A percentile compares a stretch with the other conserved stretches of the same genome.
phyloP scores from a whole-genome alignment of 2,888 invertebrate genomes.

The Nemoura dubitans region DNA sequence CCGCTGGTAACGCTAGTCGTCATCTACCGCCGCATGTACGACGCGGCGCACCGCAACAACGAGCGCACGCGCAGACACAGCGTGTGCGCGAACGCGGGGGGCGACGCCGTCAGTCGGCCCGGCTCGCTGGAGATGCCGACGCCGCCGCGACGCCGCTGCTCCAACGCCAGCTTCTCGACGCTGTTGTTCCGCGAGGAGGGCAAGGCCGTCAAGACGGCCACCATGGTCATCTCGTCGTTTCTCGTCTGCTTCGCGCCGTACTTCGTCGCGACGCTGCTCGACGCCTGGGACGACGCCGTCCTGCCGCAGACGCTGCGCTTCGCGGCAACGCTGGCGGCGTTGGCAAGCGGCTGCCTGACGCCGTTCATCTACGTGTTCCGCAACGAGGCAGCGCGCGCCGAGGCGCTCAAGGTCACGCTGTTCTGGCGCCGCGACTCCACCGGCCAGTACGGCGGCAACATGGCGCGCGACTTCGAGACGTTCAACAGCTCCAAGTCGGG shows the following conservation, averaged over 20 bases:
- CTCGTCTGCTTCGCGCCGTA: conserved; percentile 64
- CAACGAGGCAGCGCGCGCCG: conserved; percentile 59
- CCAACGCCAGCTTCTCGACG: conserved; percentile 60
- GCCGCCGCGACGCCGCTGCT: conserved; percentile 56
- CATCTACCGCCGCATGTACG: conserved; percentile 62
- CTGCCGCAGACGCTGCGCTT: conserved; percentile 51
- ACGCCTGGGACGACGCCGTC: conserved; percentile 53
- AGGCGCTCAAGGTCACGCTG: conserved; percentile 56
- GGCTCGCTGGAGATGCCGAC: conserved; percentile 48
- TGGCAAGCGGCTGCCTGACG: conserved; percentile 61
- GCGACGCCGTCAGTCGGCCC: conserved; percentile 48
- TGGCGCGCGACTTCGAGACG: conserved; percentile 40
- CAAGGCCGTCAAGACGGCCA: conserved; percentile 63
- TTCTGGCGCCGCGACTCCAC: conserved; percentile 53
- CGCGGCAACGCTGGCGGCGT: conserved; percentile 57
- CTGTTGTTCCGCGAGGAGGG: conserved; percentile 63
- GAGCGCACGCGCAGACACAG: conserved; percentile 63
- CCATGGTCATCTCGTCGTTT: conserved; percentile 63
- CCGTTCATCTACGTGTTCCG: conserved; percentile 65
- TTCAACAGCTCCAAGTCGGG: conserved; percentile 14
- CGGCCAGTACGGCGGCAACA: conserved; percentile 47
- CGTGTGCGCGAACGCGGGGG: conserved; percentile 55
- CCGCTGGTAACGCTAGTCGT: conserved; percentile 62
- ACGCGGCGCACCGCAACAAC: conserved; percentile 62
- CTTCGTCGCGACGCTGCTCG: conserved; percentile 55